Conservation (phyloP, 2,113 vertebrate species). For the Pandion haliaetus region DNA sequence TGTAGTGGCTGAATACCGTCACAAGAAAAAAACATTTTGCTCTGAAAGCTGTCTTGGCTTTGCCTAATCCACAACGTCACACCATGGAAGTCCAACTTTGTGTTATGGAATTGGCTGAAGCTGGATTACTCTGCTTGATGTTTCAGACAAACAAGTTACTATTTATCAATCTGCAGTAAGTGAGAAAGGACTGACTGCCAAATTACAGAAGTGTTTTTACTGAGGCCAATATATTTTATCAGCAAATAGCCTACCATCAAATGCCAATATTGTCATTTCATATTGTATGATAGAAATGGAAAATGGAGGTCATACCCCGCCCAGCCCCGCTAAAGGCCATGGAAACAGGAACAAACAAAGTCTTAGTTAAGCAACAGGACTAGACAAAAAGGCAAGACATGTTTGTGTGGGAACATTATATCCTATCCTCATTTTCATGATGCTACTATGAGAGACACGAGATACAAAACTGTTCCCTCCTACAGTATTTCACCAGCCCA, state of each 20-base stretch:
- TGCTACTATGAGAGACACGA: background rate
- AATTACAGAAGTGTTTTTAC: background rate
- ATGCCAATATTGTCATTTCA: background rate
- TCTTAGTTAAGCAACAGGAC: background rate
- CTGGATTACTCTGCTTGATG: background rate
- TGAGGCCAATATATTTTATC: background rate
- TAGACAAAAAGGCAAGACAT: background rate
- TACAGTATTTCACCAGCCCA: background rate
- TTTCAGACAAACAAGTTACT: background rate
- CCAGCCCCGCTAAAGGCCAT: background rate
- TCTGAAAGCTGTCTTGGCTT: background rate
- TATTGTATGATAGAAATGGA: background rate
- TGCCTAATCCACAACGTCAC: background rate
- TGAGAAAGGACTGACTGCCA: background rate
- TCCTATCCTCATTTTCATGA: background rate
- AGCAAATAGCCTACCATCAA: background rate
- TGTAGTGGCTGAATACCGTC: background rate
- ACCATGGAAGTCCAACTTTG: background rate
- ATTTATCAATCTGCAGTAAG: background rate
- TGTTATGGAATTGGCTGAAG: background rate
- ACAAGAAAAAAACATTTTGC: background rate
- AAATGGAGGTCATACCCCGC: background rate
- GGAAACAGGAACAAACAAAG: conserved; percentile 14
- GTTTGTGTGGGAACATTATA: background rate
- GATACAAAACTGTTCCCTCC: background rate